These are phyloP conservation scores for Mechanitis mazaeus DNA, from an alignment of 2,888 invertebrate species.

Conservation along the genomic window DNA sequence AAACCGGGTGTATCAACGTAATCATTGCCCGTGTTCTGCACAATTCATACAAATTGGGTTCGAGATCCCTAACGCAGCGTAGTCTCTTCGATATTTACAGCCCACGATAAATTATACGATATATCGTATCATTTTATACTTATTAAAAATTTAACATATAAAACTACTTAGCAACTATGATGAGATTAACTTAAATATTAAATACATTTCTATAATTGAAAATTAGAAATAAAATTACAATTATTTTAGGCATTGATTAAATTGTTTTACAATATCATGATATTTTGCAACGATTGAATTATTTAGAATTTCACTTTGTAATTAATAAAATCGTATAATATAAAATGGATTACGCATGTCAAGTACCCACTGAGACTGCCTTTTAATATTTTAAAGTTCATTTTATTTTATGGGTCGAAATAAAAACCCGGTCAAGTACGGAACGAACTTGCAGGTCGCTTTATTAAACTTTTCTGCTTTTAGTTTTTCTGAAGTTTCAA, in stretches of 20 bases:
- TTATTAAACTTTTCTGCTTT: constrained; percentile 21
- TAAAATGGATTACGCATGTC: constrained; percentile 37
- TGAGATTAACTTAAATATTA: too few relatives aligned
- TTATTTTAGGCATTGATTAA: too few relatives aligned
- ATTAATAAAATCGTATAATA: constrained; percentile 28
- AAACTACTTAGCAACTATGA: not conserved
- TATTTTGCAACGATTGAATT: too few relatives aligned
- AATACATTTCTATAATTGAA: too few relatives aligned
- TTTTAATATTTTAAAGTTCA: constrained; percentile 62
- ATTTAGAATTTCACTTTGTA: not conserved
- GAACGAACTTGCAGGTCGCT: constrained; percentile 27
- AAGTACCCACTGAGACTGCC: constrained; percentile 36
- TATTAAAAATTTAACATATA: not conserved
- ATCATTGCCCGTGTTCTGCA: constrained; percentile 45
- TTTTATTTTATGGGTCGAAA: constrained; percentile 56
- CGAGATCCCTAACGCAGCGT: constrained; percentile 50
- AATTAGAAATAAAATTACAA: too few relatives aligned
- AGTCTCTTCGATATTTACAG: constrained; percentile 25
- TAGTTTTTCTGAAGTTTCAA: constrained; percentile 7
- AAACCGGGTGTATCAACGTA: constrained; percentile 39
- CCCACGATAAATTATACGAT: constrained; percentile 11
- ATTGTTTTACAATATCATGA: too few relatives aligned
- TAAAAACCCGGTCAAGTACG: constrained; percentile 46
- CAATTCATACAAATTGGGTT: constrained; percentile 55
- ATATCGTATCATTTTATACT: constrained; percentile 8